phyloP scores from a whole-genome alignment of 2,888 invertebrate genomes.

The Conops quadrifasciatus region DNA sequence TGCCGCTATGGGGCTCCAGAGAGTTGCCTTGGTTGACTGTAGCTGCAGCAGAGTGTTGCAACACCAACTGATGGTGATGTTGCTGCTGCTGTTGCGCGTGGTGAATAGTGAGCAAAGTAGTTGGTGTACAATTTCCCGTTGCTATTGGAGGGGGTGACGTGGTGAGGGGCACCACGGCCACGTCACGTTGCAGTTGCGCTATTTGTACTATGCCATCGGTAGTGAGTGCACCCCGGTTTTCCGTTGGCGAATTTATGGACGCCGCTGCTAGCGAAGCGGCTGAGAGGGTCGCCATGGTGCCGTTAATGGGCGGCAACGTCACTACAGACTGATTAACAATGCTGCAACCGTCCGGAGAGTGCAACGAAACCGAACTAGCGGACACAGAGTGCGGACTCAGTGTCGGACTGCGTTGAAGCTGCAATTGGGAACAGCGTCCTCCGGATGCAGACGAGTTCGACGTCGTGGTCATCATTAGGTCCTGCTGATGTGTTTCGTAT shows the following conservation, averaged over 20 bases:
- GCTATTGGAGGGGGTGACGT: slow-evolving; percentile 67
- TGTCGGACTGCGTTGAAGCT: slow-evolving; percentile 71
- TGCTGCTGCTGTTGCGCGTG: slow-evolving; percentile 47
- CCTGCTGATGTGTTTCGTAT: slow-evolving; percentile 59
- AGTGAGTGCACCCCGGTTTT: slow-evolving; percentile 59
- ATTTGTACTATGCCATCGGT: slow-evolving; percentile 66
- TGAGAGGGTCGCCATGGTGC: slow-evolving; percentile 65
- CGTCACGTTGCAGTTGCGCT: slow-evolving; percentile 66
- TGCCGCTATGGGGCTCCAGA: no score
- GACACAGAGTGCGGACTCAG: slow-evolving; percentile 74
- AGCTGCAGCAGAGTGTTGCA: slow-evolving; percentile 12
- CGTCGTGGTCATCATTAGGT: slow-evolving; percentile 48
- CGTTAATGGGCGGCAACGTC: slow-evolving; percentile 55
- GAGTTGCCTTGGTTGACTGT: background rate
- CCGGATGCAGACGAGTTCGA: slow-evolving; percentile 49
- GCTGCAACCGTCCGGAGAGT: slow-evolving; percentile 68
- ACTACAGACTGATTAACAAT: slow-evolving; percentile 44
- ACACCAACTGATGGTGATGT: slow-evolving; percentile 19
- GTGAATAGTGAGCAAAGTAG: slow-evolving; percentile 49
- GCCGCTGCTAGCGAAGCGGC: slow-evolving; percentile 46
- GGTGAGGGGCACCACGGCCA: slow-evolving; percentile 66
- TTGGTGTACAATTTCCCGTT: slow-evolving; percentile 45
- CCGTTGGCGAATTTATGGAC: slow-evolving; percentile 54
- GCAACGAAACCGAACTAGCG: slow-evolving; percentile 61
- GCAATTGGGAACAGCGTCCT: slow-evolving; percentile 60